Base-by-base conservation (phyloP, 2,797 vertebrate genomes). In the Sciaenops ocellatus region DNA sequence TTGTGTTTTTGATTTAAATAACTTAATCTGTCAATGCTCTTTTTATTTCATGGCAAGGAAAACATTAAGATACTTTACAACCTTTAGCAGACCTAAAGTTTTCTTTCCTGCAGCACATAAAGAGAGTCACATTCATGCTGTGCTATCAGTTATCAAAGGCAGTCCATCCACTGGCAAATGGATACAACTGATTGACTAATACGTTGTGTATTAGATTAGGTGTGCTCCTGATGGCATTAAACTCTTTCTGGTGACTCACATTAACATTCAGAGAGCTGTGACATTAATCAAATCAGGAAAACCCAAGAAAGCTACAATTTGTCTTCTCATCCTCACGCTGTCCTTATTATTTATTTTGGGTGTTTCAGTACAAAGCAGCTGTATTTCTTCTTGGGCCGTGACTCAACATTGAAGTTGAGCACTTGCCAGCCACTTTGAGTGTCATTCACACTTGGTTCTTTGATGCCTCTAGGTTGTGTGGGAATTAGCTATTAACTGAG, bases 241-340 rank as follows among this genome's bases (percentile, higher is more conserved):
- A 47, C 47, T 66, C 57, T 28, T 28, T 22, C 59, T 55, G 2
- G 9, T 75, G 61, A 79, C 82, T 82, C 1, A 26, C 52, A 79
- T 82, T 57, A 83, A 10, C 70, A 74, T 79, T 79, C 62, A 84
- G 62, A 82, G 69, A 69, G 34, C 57, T 52, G 34, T 38, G 63
- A 62, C 20, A 4, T 63, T 76, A 76, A 92, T 90, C 75, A 78
- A 76, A 90, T 86, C 72, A 86, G 51, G 71, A 26, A 41, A 84
- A 59, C 63, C 77, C 77, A 64, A 41, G 38, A 72, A 76, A 67
- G 50, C 61, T 28, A 38, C 42, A 16, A 9, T 42, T 55, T 52
- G 68, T 76, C 57, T 46, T 50, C 76, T 72, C 38, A 76, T 78
- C 38, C 20, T 50, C 41, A 55, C 22, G 7, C n/a, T 65, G 38